Percentiles rank a stretch among this genome's conserved stretches.
Conservation (phyloP, 2,113 vertebrate species). For the Thinocorus orbignyianus region DNA sequence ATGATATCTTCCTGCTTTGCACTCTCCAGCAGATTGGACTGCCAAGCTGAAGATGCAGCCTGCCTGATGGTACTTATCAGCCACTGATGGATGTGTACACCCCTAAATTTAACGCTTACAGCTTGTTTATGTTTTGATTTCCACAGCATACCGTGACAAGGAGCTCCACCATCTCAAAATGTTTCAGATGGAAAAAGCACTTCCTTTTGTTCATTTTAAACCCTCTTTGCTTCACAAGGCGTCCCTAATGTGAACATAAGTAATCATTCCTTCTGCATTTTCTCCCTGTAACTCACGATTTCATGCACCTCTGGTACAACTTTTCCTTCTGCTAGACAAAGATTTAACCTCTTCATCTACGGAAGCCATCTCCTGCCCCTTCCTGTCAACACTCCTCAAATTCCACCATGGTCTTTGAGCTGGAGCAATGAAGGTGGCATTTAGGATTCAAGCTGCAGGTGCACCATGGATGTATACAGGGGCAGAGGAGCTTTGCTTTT, state of each 20-base stretch:
- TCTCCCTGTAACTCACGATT: neutral
- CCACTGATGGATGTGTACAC: neutral
- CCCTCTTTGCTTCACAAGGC: neutral
- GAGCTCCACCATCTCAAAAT: neutral
- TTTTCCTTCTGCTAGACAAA: neutral
- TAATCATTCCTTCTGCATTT: neutral
- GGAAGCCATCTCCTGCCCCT: neutral
- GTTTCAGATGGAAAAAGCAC: neutral
- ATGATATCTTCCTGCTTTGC: too few species aligned
- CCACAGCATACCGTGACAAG: neutral
- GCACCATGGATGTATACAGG: neutral
- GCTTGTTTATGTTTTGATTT: neutral
- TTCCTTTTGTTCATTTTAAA: neutral
- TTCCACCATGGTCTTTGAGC: neutral
- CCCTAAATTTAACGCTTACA: neutral
- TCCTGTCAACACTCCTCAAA: neutral
- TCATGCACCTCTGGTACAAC: neutral
- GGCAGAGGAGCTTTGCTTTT: neutral
- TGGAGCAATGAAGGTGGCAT: neutral
- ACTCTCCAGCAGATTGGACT: neutral
- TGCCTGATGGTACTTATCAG: neutral
- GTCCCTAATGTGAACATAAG: neutral
- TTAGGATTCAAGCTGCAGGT: neutral
- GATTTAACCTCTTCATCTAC: neutral
- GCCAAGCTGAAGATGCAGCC: neutral